A percentile compares a stretch with the other conserved stretches of the same genome.
Conservation (phyloP, 2,888 invertebrate genomes). For the Ernsta delagoae region DNA sequence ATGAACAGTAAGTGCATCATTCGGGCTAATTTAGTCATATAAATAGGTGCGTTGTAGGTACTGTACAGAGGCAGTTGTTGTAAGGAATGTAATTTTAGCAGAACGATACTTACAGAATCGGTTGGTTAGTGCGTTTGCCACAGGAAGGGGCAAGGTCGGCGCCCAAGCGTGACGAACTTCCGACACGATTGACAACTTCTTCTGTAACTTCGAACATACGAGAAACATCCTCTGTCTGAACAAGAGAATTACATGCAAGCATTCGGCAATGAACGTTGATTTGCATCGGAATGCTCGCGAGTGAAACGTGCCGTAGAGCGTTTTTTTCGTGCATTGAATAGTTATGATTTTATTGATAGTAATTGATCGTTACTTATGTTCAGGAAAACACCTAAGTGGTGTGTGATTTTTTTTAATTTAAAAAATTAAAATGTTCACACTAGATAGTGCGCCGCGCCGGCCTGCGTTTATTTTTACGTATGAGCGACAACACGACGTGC, state of each 20-base stretch:
- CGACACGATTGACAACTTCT: conserved; percentile 67
- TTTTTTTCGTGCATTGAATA: conserved; percentile 23
- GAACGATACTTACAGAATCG: conserved; percentile 30
- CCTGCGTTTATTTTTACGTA: conserved; percentile 66
- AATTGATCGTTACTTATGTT: conserved; percentile 17
- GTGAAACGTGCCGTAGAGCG: conserved; percentile 24
- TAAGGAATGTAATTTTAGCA: conserved; percentile 30
- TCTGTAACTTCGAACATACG: conserved; percentile 19
- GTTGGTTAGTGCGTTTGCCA: conserved; percentile 51
- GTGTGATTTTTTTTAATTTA: too few species aligned
- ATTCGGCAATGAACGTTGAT: conserved; percentile 25
- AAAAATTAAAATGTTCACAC: conserved; percentile 17
- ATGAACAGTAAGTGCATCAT: not conserved
- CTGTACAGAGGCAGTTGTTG: conserved; percentile 18
- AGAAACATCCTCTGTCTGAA: not conserved
- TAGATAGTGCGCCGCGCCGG: conserved; percentile 44
- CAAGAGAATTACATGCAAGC: conserved; percentile 28
- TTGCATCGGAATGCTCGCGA: conserved; percentile 33
- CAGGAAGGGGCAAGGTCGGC: conserved; percentile 82
- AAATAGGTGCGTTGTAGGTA: too few species aligned
- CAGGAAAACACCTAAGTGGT: conserved; percentile 7
- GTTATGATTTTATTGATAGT: conserved; percentile 27
- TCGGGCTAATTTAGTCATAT: conserved; percentile 10
- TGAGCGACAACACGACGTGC: conserved; percentile 54
- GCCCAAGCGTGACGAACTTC: conserved; percentile 73